Base-by-base conservation (phyloP, 2,113 vertebrate species). In the Aphyosemion australe region DNA sequence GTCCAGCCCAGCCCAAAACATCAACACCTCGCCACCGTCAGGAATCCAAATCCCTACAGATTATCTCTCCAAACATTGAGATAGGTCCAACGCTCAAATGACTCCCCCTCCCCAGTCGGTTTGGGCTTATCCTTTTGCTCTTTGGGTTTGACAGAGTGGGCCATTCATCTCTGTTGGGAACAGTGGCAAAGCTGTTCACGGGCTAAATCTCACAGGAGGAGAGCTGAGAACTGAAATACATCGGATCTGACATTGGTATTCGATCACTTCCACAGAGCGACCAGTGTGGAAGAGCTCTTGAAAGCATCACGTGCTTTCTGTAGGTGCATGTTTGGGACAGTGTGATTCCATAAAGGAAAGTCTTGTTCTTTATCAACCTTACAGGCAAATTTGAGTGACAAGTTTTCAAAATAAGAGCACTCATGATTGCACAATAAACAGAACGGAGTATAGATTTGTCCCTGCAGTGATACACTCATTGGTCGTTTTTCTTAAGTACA, bases 11-110 rank as follows among this genome's bases (percentile, higher is more conserved):
- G 72, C 76, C 86, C 84, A 85, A 87, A 42, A 88, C 83, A 86
- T 91, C 84, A 90, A 85, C 86, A 88, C 85, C 74, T 85, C 62
- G 3, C 82, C 69, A 71, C 72, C 42, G 73, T 74, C 75, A 82
- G 81, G 81, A 84, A 84, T 80, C 76, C 74, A 75, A 86, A 85
- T 80, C 75, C 85, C 74, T 0, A 42, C 71, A 48, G 87, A 87
- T 90, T 88, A 89, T 90, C 88, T 85, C 87, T 87, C 84, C 84
- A 87, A 91, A 90, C 84, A 87, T 78, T 76, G 62, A 76, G 82
- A 84, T 80, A 76, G 12, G 74, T 70, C 68, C 63, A 50, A 51
- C 31, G 14, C 49, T 78, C 55, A 72, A 78, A 78, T 65, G 72
- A 53, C 71, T 63, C 69, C 52, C 57, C 48, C 48, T 7, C 26